A percentile compares a stretch with the other conserved stretches of the same genome.
Evolutionary conservation across 2,797 vertebrate genomes (phyloP).

Genomic region (Sphenodon punctatus): DNA sequence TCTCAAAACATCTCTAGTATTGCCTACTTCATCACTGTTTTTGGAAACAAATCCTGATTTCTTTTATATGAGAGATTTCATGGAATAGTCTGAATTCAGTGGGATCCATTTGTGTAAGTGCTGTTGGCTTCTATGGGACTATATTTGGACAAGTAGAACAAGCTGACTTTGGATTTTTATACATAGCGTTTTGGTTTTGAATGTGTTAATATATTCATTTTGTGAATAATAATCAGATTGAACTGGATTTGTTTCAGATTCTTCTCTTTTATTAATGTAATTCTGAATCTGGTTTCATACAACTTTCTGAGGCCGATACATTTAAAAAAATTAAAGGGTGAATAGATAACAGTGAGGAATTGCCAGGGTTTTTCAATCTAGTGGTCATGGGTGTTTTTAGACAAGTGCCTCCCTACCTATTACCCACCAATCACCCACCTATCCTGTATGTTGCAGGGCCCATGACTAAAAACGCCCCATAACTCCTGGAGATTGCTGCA

Average conservation of each 20-base stretch:
- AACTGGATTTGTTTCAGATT: conserved; percentile 1
- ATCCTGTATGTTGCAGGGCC: too few species aligned
- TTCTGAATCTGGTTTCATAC: neutral
- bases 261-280: neutral
- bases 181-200: neutral
- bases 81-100: neutral
- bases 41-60: neutral
- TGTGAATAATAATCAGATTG: neutral
- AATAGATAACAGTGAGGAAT: neutral
- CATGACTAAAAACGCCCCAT: too few species aligned
- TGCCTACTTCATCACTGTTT: neutral
- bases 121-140: neutral
- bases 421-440: too few species aligned
- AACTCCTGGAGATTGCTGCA: too few species aligned
- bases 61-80: neutral
- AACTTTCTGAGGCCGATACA: too few species aligned
- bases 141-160: neutral
- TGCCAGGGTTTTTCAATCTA: too few species aligned
- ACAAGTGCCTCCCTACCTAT: too few species aligned
- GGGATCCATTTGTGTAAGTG: neutral
- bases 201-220: accelerated
- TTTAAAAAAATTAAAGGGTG: neutral
- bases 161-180: neutral
- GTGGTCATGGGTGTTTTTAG: too few species aligned
- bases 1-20: neutral